Base-by-base conservation (phyloP, 2,888 invertebrate species). In the Hetaerina titia region DNA sequence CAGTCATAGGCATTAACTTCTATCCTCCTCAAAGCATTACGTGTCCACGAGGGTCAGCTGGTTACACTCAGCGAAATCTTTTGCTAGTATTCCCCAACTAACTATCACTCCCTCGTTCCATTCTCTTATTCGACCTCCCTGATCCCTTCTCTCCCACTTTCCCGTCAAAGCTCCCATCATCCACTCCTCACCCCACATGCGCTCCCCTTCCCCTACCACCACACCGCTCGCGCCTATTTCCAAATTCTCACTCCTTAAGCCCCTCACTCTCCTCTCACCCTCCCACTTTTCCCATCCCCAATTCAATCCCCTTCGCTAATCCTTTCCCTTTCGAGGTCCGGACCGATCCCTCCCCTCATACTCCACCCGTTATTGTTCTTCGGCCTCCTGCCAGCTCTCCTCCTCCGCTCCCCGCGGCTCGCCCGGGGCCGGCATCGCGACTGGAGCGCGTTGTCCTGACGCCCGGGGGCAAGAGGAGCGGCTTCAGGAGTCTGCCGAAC, bases 221-320 rank as follows among this genome's bases (percentile, higher is more conserved):
- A 15, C 0, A 31, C 81, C 15, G 9, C 81, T 31, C 45, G 1
- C 45, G 45, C 81, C 69, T 69, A 31, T 81, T 81, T 81, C 81
- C 81, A 81, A 81, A 81, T 81, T 81, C 81, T 81, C 25, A 31
- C 31, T 25, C n/a, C 31, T 31, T 81, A 69, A 69, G n/a, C 81
- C 81, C 81, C 81, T 22, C 81, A 25, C 81, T 15, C 31, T 81
- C 81, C 81, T 15, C 31, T 81, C 9, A 2, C 74, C 9, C 74
- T 74, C 74, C 31, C 25, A 11, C 45, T 45, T 45, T 45, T 45
- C 45, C 45, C 1, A 45, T 22, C 31, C 31, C 9, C 9, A 25
- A 81, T 81, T 25, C 74, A 81, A 81, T 81, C 74, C 74, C 74
- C 74, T 81, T 81, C n/a, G 25, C 74, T 81, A 81, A 81, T 81